Base-by-base conservation (phyloP, 2,113 vertebrate genomes). In the Tapirus terrestris region DNA sequence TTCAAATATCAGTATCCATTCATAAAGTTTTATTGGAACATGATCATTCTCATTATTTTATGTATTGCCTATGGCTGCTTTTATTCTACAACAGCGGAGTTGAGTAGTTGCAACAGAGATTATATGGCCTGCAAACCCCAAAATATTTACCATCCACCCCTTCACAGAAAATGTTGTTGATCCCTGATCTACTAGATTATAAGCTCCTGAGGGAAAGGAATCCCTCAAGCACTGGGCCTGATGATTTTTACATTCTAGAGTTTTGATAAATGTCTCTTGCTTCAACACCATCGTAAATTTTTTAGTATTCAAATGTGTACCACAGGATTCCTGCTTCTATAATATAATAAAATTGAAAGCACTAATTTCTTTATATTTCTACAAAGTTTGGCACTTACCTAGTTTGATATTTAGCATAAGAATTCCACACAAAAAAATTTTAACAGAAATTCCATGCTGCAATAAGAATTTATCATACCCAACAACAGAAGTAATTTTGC, bases 401-500 rank as follows among this genome's bases (percentile, higher is more conserved):
- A 72, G 45, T 77, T 98, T 97, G 85, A 95, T 97, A 96, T 95
- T 96, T 97, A 97, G 95, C 95, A 97, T 97, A 94, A 94, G 93
- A 98, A 96, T 96, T 98, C 89, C 97, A 91, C 77, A 96, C 39
- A 97, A 97, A 95, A 88, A 82, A 65, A 96, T 95, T 96, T 94
- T 33, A 92, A 94, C 93, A 97, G 89, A 92, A 97, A 91, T 65
- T 92, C 58, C 79, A 76, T 82, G 84, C 84, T 82, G n/a, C 93
- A 94, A 82, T 81, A 94, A 95, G 53, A 97, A 97, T 95, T 90
- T 94, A 97, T 97, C 90, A 96, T 87, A 94, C 48, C 85, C 85
- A 29, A 93, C 97, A 98, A 93, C 53, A 96, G 89, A 95, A 96
- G 93, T 91, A 97, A 98, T 98, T 98, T 96, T 97, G 17, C 25